Conservation (phyloP, 2,113 vertebrate species). For the Steatornis caripensis region DNA sequence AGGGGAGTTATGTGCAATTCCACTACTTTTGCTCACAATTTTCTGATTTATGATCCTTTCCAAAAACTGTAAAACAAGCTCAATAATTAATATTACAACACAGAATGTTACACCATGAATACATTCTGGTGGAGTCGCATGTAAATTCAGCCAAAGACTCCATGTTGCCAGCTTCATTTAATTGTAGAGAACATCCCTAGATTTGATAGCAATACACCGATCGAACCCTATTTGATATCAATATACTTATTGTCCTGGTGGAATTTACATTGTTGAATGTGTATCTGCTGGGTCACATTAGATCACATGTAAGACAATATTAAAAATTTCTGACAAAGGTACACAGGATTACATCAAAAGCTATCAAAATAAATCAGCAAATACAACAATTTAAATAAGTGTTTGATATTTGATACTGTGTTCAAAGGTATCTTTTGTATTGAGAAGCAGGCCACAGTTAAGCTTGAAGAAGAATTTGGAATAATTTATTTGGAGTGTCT, state of each 20-base stretch:
- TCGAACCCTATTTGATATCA: background rate
- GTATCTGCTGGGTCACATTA: background rate
- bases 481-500: background rate
- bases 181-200: background rate
- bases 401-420: background rate
- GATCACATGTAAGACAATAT: background rate
- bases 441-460: background rate
- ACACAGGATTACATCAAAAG: background rate
- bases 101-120: background rate
- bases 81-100: background rate
- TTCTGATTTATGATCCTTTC: background rate
- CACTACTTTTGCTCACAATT: background rate
- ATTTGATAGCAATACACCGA: background rate
- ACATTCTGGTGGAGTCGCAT: background rate
- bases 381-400: background rate
- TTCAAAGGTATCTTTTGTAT: background rate
- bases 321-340: background rate
- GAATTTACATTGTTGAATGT: background rate
- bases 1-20: background rate
- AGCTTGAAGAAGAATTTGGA: constrained; percentile 6
- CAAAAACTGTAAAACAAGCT: background rate
- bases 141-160: background rate
- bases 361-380: background rate
- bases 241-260: background rate
- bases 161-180: background rate